These are phyloP conservation scores for Hyposoter didymator DNA, from an alignment of 2,888 invertebrate species.

Conservation along the genomic window DNA sequence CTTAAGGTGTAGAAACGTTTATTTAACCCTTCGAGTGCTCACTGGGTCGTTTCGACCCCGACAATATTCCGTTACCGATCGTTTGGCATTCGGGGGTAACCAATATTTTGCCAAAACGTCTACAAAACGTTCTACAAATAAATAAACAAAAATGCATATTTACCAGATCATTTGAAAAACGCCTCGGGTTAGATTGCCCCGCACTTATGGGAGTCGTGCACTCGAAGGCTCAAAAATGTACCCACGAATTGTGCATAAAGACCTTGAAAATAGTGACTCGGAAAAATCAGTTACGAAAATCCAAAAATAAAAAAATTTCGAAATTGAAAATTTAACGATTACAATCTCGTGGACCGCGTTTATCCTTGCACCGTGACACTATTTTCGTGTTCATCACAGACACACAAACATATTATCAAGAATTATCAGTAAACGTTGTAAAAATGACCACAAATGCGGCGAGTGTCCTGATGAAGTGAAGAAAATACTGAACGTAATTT, in stretches of 20 bases:
- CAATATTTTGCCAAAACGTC: too few species aligned
- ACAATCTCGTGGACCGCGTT: neutral
- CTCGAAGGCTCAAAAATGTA: too few species aligned
- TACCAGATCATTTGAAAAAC: too few species aligned
- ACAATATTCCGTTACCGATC: too few species aligned
- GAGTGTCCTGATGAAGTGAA: neutral
- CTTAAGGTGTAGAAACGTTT: constrained; percentile 3
- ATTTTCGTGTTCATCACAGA: neutral
- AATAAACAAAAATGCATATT: too few species aligned
- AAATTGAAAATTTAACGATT: neutral
- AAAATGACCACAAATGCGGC: neutral
- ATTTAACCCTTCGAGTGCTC: neutral
- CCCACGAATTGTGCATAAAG: neutral
- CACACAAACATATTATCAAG: neutral
- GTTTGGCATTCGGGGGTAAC: too few species aligned
- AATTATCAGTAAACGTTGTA: neutral
- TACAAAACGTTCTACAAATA: too few species aligned
- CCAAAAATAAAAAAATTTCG: neutral
- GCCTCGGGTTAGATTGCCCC: too few species aligned
- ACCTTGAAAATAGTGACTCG: neutral
- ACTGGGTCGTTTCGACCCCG: too few species aligned
- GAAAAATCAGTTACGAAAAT: neutral
- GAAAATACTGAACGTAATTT: neutral
- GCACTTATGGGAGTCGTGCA: too few species aligned
- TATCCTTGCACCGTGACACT: neutral